Evolutionary conservation across 2,888 invertebrate genomes (phyloP), one percentile per base, ranked within the genome.

Genomic region (Lycophotia porphyrea): DNA sequence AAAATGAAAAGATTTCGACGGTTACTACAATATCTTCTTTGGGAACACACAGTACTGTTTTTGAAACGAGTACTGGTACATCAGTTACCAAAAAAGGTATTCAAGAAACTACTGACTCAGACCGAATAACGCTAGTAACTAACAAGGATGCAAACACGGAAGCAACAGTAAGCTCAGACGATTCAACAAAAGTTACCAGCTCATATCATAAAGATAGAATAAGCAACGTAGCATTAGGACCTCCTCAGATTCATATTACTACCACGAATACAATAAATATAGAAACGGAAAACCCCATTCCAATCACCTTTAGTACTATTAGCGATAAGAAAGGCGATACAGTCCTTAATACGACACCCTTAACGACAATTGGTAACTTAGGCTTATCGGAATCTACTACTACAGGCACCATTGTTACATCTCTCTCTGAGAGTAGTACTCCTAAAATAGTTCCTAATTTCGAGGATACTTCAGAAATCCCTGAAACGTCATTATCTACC

Each of bases 31-130:
- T 42, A 5, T 42, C 27, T 60, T 52, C 36, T 60, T 47, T 63
- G n/a, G 60, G 31, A 63, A 5, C 18, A 36, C 72, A 80, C 15
- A 80, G 18, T 36, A 60, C 58, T 42, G n/a, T 34, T 34, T 80
- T 60, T 15, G 60, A 58, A 75, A 64, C 63, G 1, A 60, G 39
- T 11, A 31, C 61, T 36, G 52, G 42, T 13, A 36, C 42, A 69
- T 67, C 67, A n/a, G 75, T 61, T 58, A 81, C 76, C 1, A 65
- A 84, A 64, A 61, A 80, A 76, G 66, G 44, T 61, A 76, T 84
- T 64, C 60, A 74, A 47, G 63, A 72, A 52, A 68, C 60, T 55
- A 71, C 74, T 24, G 18, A 27, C 11, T n/a, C 71, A 21, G 61
- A 58, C 7, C n/a, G 24, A 55, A 39, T 18, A n/a, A 80, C 47